These are phyloP conservation scores for Pachyuromys duprasi DNA, from an alignment of 2,797 vertebrate genomes.

Conservation along the genomic window DNA sequence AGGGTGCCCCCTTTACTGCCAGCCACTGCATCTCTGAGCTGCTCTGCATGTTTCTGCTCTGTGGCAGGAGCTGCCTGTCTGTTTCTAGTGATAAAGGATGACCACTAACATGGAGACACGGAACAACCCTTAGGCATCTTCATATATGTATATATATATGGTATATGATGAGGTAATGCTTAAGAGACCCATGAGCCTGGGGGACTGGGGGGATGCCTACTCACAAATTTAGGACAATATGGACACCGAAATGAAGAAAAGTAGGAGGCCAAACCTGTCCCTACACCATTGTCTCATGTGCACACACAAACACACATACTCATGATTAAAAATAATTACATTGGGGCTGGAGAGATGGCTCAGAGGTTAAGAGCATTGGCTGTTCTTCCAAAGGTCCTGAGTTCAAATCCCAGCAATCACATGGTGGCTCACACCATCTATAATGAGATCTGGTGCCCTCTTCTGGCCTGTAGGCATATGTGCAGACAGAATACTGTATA, in stretches of 20 bases:
- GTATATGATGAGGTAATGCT: background rate
- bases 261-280: background rate
- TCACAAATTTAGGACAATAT: background rate
- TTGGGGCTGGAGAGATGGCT: too few relatives aligned
- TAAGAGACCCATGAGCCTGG: background rate
- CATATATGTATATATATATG: background rate
- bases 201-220: background rate
- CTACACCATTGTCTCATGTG: background rate
- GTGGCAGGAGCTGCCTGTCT: background rate
- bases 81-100: background rate
- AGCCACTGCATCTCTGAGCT: background rate
- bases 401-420: too few relatives aligned
- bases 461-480: too few relatives aligned
- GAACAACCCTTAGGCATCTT: background rate
- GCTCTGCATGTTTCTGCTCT: background rate
- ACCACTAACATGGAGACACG: background rate
- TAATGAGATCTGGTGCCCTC: too few relatives aligned
- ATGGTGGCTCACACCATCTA: too few relatives aligned
- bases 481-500: too few relatives aligned
- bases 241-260: background rate
- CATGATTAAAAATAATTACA: background rate
- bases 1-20: background rate
- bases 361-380: too few relatives aligned
- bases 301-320: background rate
- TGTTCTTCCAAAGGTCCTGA: too few relatives aligned